Conservation (phyloP, 2,888 invertebrate species). For the Brenthis ino region DNA sequence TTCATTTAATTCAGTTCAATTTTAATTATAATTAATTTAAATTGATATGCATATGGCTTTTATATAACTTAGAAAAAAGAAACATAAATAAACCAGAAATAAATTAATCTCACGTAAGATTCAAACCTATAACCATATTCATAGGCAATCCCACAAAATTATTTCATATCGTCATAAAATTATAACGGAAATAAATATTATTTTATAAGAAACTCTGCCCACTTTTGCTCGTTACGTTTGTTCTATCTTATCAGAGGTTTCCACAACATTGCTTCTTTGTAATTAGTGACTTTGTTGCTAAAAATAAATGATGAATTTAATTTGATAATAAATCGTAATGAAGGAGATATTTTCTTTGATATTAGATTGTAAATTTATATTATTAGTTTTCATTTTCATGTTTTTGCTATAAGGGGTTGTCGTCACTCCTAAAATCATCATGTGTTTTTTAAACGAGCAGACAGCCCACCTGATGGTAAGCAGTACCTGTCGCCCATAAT, state of each 20-base stretch:
- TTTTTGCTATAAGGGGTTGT: neutral
- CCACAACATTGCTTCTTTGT: conserved; percentile 30
- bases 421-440: neutral
- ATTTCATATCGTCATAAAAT: neutral
- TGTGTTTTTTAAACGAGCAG: no score
- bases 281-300: conserved; percentile 24
- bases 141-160: neutral
- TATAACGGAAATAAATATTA: conserved; percentile 4
- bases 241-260: conserved; percentile 32
- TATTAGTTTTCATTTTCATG: neutral
- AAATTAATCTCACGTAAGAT: neutral
- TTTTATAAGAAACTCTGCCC: conserved; percentile 7
- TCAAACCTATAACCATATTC: neutral
- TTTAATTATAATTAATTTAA: no score
- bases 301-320: conserved; percentile 15
- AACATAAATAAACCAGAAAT: no score
- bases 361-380: neutral
- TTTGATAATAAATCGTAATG: conserved; percentile 6
- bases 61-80: no score
- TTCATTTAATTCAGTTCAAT: no score
- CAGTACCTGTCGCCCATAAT: no score
- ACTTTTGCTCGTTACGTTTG: conserved; percentile 7
- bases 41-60: no score
- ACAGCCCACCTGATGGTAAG: no score
- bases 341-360: neutral